Percentiles rank a stretch among this genome's conserved stretches.
phyloP scores from a whole-genome alignment of 2,888 invertebrate genomes.

The Heteropelma amictum region DNA sequence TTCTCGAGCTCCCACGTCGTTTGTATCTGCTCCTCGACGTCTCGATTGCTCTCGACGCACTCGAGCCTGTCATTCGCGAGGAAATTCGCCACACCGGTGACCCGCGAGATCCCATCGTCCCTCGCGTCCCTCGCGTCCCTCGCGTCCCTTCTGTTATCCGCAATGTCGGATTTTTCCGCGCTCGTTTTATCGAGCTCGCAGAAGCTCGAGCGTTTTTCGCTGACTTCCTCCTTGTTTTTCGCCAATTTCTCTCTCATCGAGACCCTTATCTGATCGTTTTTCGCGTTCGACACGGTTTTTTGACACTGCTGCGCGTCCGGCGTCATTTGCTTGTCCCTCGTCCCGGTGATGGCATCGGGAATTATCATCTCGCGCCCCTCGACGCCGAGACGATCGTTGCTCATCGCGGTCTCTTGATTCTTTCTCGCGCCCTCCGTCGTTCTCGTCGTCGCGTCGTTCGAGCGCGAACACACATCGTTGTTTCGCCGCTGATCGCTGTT shows the following conservation, averaged over 20 bases:
- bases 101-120: slow-evolving; percentile 27
- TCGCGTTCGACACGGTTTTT: slow-evolving; percentile 71
- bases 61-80: slow-evolving; percentile 47
- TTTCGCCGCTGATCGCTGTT: slow-evolving; percentile 46
- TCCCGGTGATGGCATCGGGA: slow-evolving; percentile 55
- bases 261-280: slow-evolving; percentile 73
- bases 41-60: slow-evolving; percentile 46
- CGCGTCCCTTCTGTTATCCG: slow-evolving; percentile 51
- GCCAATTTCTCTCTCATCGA: slow-evolving; percentile 69
- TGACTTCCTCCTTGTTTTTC: slow-evolving; percentile 69
- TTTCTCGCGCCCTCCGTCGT: slow-evolving; percentile 65
- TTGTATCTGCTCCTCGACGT: slow-evolving; percentile 58
- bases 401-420: slow-evolving; percentile 64
- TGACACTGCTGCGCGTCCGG: slow-evolving; percentile 59
- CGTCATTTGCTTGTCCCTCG: slow-evolving; percentile 60
- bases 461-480: slow-evolving; percentile 45
- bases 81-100: slow-evolving; percentile 49
- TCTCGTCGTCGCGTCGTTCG: slow-evolving; percentile 45
- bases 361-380: slow-evolving; percentile 63
- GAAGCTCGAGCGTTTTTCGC: slow-evolving; percentile 70
- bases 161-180: slow-evolving; percentile 51
- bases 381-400: slow-evolving; percentile 47
- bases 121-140: slow-evolving; percentile 55
- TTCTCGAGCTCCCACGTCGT: slow-evolving; percentile 76
- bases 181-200: slow-evolving; percentile 63